Percentiles rank a stretch among this genome's conserved stretches.
Evolutionary conservation across 2,113 vertebrate species (phyloP).

Genomic region (Sander lucioperca): DNA sequence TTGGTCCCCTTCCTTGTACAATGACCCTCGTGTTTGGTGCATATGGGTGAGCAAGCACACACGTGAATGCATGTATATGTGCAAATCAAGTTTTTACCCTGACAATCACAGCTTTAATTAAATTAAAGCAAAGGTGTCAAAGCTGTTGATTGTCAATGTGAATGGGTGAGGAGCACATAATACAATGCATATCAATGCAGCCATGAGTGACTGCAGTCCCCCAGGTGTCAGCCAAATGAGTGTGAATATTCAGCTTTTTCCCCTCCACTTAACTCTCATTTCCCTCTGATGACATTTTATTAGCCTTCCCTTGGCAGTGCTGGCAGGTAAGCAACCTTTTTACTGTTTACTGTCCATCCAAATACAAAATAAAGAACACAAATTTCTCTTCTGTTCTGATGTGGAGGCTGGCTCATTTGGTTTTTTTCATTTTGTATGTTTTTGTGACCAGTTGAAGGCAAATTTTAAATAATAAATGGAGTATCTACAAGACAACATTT

Average conservation of each 20-base stretch:
- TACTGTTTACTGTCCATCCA: constrained; percentile 45
- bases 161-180: constrained; percentile 71
- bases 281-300: constrained; percentile 84
- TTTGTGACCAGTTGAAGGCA: constrained; percentile 1
- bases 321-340: constrained; percentile 60
- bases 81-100: constrained; percentile 83
- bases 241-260: constrained; percentile 85
- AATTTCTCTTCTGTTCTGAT: constrained; percentile 12
- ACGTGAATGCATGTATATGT: constrained; percentile 60
- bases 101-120: constrained; percentile 85
- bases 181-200: constrained; percentile 85
- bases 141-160: constrained; percentile 81
- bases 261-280: constrained; percentile 84
- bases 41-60: constrained; percentile 45
- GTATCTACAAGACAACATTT: not conserved
- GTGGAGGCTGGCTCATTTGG: not conserved
- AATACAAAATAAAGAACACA: constrained; percentile 36
- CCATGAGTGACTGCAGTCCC: constrained; percentile 80
- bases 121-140: constrained; percentile 86
- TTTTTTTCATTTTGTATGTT: constrained; percentile 1
- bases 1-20: constrained; percentile 63
- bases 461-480: constrained; percentile 6
- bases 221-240: constrained; percentile 84
- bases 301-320: constrained; percentile 72
- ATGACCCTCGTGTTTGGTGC: constrained; percentile 69